Evolutionary conservation across 2,797 vertebrate species (phyloP).

Genomic region (Microctenopoma steveboyesi): DNA sequence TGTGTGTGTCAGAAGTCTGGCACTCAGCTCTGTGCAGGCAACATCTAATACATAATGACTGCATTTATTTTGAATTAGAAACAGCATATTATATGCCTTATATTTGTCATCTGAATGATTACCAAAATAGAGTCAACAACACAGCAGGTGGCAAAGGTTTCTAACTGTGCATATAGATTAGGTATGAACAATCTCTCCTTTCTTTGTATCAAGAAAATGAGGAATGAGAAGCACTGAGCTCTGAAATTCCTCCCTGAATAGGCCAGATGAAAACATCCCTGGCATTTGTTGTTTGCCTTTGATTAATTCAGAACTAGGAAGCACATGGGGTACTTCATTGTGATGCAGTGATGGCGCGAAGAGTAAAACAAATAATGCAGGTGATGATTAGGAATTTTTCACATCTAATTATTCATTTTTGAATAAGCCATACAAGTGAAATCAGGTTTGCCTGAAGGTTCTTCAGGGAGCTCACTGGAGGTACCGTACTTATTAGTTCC

Average conservation of each 20-base stretch:
- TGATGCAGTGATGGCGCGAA: conserved; percentile 5
- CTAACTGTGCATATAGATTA: conserved; percentile 30
- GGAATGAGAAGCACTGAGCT: conserved; percentile 6
- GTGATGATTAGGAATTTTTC: conserved; percentile 17
- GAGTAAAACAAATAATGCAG: conserved; percentile 19
- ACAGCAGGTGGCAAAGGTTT: conserved; percentile 22
- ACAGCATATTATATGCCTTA: neutral
- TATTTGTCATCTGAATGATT: conserved; percentile 10
- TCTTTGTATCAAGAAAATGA: conserved; percentile 24
- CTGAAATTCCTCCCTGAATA: conserved; percentile 7
- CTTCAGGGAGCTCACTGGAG: conserved; percentile 12
- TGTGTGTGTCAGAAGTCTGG: neutral
- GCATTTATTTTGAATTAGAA: neutral
- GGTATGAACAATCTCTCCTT: conserved; percentile 5
- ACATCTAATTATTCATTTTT: neutral
- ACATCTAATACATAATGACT: neutral
- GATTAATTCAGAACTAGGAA: conserved; percentile 5
- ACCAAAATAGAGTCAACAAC: conserved; percentile 9
- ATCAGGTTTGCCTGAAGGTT: conserved; percentile 7
- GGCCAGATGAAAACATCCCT: conserved; percentile 11
- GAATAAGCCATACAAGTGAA: conserved; percentile 22
- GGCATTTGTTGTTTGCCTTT: conserved; percentile 16
- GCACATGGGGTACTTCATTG: neutral
- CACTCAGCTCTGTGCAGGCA: neutral
- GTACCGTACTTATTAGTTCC: neutral